Base-by-base conservation (phyloP, 2,888 invertebrate species). In the Polyploca ridens region DNA sequence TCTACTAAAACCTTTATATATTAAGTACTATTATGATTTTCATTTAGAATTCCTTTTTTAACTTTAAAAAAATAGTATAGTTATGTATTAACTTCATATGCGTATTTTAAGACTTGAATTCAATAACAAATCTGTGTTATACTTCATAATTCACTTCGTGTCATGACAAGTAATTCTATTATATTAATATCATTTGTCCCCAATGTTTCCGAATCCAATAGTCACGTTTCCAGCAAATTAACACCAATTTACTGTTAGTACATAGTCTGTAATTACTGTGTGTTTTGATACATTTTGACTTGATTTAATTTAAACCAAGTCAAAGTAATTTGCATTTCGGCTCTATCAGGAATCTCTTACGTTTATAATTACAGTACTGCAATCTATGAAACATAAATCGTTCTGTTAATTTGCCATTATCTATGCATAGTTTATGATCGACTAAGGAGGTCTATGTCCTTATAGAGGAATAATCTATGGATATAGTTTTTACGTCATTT, bases 331-430 rank as follows among this genome's bases (percentile, higher is more conserved):
- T 68, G 62, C 69, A 67, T 70, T 66, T 64, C 13, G 64, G 63
- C 66, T 44, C 63, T 66, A 72, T 68, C 66, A 63, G 58, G 44
- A 62, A 70, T 64, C 66, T 71, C 67, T 68, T 68, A 61, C 68
- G 44, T 35, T 13, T 46, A 67, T 63, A 41, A 35, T 16, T 35
- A 61, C 6, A 49, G 58, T 63, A 61, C 64, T 63, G 62, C 71
- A 67, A 65, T 58, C 67, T 68, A 67, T 69, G 62, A 69, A 64
- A 64, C 66, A 67, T 69, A 65, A 67, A 72, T 71, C 68, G 19
- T 72, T 70, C 68, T 70, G 68, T 73, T 64, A 72, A 71, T 73
- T 68, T 62, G 38, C 54, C 63, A 38, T 59, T 54, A 58, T 62
- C 62, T 54, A 33, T 35, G 59, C 60, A 63, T 54, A 33, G 38